These are phyloP conservation scores for Melitaea cinxia DNA, from an alignment of 1,140 invertebrate genomes.

Conservation along the genomic window DNA sequence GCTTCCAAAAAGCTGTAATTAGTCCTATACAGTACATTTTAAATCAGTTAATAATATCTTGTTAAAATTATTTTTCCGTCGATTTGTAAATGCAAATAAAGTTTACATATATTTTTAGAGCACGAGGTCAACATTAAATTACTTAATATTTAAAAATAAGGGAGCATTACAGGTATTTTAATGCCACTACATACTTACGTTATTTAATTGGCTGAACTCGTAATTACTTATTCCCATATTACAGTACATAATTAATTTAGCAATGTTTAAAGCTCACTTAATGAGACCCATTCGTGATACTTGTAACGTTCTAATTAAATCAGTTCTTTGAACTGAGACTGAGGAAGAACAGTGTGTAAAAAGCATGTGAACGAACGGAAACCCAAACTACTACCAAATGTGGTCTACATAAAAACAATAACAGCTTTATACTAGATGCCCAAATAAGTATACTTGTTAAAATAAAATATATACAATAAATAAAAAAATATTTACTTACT, in stretches of 20 bases:
- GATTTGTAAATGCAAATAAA: no score
- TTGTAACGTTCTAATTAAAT: conserved; percentile 56
- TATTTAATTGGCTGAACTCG: conserved; percentile 16
- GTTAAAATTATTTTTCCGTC: no score
- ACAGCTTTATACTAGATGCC: conserved; percentile 31
- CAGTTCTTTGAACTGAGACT: conserved; percentile 62
- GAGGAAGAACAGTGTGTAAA: conserved; percentile 40
- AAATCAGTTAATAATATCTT: no score
- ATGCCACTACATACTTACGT: conserved; percentile 1
- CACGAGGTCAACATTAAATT: conserved; percentile 7
- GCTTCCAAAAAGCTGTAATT: no score
- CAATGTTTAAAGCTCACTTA: conserved; percentile 20
- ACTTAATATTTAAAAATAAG: conserved; percentile 6
- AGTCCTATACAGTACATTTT: no score
- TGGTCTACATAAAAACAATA: conserved; percentile 46
- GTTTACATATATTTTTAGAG: no score
- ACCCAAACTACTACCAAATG: conserved; percentile 72
- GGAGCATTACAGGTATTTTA: background rate
- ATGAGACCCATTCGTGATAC: conserved; percentile 35
- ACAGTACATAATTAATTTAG: conserved; percentile 27
- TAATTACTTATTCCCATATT: conserved; percentile 17
- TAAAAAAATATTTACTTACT: background rate
- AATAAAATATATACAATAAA: background rate
- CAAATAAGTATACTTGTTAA: background rate
- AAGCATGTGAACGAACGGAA: conserved; percentile 59